A percentile compares a stretch with the other conserved stretches of the same genome.
Evolutionary conservation across 2,113 vertebrate species (phyloP).

Genomic region (Natator depressus): DNA sequence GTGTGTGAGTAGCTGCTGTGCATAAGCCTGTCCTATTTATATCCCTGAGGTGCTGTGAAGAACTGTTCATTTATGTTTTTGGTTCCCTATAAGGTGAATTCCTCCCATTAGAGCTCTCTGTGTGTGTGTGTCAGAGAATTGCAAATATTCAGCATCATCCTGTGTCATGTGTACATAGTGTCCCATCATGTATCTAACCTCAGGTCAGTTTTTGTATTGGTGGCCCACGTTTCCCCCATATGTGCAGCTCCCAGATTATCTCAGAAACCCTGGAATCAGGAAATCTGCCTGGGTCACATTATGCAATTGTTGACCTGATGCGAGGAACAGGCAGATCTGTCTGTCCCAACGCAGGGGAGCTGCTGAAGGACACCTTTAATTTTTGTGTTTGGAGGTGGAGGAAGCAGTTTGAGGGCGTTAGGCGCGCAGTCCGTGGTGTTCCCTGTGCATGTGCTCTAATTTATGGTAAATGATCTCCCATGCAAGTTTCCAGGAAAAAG

Average conservation of each 20-base stretch:
- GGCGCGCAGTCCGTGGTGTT: neutral
- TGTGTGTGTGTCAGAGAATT: neutral
- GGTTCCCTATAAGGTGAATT: neutral
- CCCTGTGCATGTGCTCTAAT: neutral
- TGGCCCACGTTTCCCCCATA: neutral
- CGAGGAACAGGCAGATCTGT: neutral
- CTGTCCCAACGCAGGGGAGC: accelerated
- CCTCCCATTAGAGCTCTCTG: accelerated
- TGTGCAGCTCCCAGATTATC: accelerated
- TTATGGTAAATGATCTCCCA: neutral
- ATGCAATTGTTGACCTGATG: neutral
- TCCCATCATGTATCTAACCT: accelerated
- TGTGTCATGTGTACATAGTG: no score
- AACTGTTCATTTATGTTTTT: neutral
- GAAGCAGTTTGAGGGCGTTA: neutral
- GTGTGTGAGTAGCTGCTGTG: neutral
- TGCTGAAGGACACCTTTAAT: constrained; percentile 39
- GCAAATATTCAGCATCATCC: accelerated
- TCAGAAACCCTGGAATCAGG: neutral
- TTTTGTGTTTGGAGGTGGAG: accelerated
- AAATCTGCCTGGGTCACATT: neutral
- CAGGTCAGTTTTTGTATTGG: neutral
- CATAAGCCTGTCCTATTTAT: neutral
- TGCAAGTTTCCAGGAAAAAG: accelerated
- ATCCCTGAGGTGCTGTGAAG: neutral